phyloP scores from a whole-genome alignment of 2,888 invertebrate species.

The Linnaemya tessellans region DNA sequence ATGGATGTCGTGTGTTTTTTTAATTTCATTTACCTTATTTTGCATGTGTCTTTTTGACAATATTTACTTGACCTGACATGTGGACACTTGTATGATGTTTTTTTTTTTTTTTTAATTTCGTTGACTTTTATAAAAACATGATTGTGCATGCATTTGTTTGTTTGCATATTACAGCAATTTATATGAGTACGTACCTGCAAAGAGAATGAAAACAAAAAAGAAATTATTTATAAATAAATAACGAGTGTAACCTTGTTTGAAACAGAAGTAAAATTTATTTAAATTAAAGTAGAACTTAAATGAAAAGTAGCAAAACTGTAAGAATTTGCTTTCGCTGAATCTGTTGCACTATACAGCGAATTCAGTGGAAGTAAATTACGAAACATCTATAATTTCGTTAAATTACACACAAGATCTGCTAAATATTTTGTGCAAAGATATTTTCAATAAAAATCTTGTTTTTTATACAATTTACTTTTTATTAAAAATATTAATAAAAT shows the following conservation, averaged over 20 bases:
- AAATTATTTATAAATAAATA: slow-evolving; percentile 12
- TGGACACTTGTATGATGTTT: slow-evolving; percentile 48
- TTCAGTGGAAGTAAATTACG: too few species aligned
- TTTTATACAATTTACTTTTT: too few species aligned
- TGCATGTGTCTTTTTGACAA: slow-evolving; percentile 38
- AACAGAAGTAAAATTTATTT: not conserved
- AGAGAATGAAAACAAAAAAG: slow-evolving; percentile 3
- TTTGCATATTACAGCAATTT: not conserved
- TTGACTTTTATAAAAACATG: slow-evolving; percentile 46
- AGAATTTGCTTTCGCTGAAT: not conserved
- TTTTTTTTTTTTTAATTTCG: slow-evolving; percentile 1
- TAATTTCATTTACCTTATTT: not conserved
- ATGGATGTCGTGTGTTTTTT: not conserved
- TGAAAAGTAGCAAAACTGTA: not conserved
- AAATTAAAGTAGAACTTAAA: not conserved
- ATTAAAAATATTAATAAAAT: too few species aligned
- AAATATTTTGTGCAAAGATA: too few species aligned
- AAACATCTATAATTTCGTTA: too few species aligned
- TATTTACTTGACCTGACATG: slow-evolving; percentile 67
- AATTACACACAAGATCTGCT: too few species aligned
- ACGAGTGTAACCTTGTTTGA: not conserved
- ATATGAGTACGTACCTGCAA: slow-evolving; percentile 45
- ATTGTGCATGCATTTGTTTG: slow-evolving; percentile 23
- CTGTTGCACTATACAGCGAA: too few species aligned
- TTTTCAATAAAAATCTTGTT: too few species aligned